Percentiles rank a stretch among this genome's conserved stretches.
phyloP scores from a whole-genome alignment of 2,797 vertebrate genomes.

The Gadopsis marmoratus region DNA sequence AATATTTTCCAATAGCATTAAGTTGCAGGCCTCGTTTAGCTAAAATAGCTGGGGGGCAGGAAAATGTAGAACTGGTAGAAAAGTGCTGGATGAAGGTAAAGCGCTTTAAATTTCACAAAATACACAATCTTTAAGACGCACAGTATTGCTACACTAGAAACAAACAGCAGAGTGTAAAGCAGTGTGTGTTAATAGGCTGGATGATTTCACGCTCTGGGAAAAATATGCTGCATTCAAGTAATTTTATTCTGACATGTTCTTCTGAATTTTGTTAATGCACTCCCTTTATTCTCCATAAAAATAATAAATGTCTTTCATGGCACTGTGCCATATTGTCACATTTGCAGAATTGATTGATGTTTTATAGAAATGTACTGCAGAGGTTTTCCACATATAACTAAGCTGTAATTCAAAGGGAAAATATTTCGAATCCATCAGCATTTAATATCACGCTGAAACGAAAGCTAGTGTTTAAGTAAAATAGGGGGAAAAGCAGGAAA shows the following conservation, averaged over 20 bases:
- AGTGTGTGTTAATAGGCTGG: background rate
- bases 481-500: constrained; percentile 2
- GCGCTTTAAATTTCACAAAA: background rate
- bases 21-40: background rate
- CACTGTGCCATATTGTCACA: background rate
- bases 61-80: background rate
- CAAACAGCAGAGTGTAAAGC: background rate
- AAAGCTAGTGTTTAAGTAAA: constrained; percentile 38
- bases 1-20: background rate
- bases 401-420: constrained; percentile 24
- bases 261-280: background rate
- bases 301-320: background rate
- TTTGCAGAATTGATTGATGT: background rate
- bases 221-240: constrained; percentile 8
- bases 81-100: background rate
- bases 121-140: background rate
- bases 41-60: background rate
- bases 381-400: background rate
- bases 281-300: background rate
- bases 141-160: background rate
- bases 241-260: background rate
- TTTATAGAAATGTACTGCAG: background rate
- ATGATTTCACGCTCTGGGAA: background rate
- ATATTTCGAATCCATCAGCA: constrained; percentile 7
- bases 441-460: background rate